These are phyloP conservation scores for Chrysina gloriosa DNA, from an alignment of 2,888 invertebrate genomes.

Conservation along the genomic window DNA sequence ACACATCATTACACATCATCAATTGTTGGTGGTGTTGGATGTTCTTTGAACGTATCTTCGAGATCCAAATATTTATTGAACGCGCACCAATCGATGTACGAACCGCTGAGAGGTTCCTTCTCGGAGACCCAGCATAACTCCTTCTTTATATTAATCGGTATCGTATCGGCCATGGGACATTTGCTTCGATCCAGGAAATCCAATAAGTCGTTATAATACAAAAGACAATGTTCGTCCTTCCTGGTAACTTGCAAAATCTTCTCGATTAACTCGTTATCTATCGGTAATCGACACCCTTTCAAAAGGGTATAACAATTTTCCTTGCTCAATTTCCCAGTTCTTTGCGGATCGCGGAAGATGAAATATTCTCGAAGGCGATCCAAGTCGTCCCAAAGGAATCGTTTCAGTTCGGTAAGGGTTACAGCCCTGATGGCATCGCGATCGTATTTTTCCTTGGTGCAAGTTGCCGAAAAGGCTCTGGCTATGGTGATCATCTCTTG, in stretches of 20 bases:
- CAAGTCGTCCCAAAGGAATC: constrained; percentile 79
- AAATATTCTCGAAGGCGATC: constrained; percentile 72
- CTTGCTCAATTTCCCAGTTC: constrained; percentile 70
- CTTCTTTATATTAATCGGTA: constrained; percentile 67
- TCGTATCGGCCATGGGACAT: constrained; percentile 65
- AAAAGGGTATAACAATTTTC: constrained; percentile 74
- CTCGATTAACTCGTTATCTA: constrained; percentile 75
- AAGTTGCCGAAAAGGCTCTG: constrained; percentile 76
- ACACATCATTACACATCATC: neutral
- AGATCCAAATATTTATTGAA: constrained; percentile 66
- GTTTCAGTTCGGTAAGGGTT: constrained; percentile 78
- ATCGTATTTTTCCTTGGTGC: constrained; percentile 64
- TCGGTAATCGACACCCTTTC: constrained; percentile 76
- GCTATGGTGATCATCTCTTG: constrained; percentile 85
- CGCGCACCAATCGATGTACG: constrained; percentile 66
- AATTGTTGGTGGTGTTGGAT: constrained; percentile 57
- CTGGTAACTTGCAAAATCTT: constrained; percentile 76
- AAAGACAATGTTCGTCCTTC: constrained; percentile 74
- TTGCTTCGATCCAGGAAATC: constrained; percentile 77
- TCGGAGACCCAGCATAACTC: constrained; percentile 66
- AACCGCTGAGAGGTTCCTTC: constrained; percentile 62
- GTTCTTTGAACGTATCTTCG: constrained; percentile 60
- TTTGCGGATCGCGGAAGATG: constrained; percentile 68
- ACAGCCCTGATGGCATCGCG: constrained; percentile 72
- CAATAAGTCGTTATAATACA: constrained; percentile 77